Base-by-base conservation (phyloP, 2,113 vertebrate genomes). In the Polypterus senegalus region DNA sequence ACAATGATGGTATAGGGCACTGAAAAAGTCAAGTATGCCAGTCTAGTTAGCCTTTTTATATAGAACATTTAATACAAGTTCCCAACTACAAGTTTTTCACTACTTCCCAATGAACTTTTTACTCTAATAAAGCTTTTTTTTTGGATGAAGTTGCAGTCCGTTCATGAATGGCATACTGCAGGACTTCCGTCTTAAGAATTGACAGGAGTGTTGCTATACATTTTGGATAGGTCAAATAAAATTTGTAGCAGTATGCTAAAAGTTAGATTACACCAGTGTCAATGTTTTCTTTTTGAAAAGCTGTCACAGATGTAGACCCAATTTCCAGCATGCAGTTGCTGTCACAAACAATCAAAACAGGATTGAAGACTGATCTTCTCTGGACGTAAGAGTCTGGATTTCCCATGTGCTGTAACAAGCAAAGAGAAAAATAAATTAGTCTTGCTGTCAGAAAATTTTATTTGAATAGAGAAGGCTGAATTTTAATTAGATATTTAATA, bases 171-270 rank as follows among this genome's bases (percentile, higher is more conserved):
- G 64, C 43, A 46, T 69, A 63, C 27, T 11, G 46, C 53, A 66
- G 61, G 3, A 69, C 61, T 61, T 66, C 65, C 46, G 66, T 71
- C 61, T 66, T 61, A 48, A 66, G 61, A 46, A 71, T 60, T 58
- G 60, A 68, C n/a, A 71, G 69, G 5, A 66, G 8, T 61, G 68
- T 67, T 3, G 61, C 52, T 61, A 67, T 51, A 48, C 52, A 63
- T 47, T 67, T 67, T 3, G 66, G 64, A 45, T 66, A 62, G 4
- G 43, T 49, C 8, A 62, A 54, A 48, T 70, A 57, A 59, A 65
- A 10, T 8, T 8, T 48, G 49, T 64, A 70, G 56, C 67, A 65
- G 49, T 58, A 67, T 11, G 60, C 65, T 63, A 70, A 65, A 3
- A 67, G 62, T 57, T 63, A 67, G 43, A 63, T 49, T n/a, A 65